phyloP scores from a whole-genome alignment of 2,888 invertebrate genomes.

The Syrphus vitripennis region DNA sequence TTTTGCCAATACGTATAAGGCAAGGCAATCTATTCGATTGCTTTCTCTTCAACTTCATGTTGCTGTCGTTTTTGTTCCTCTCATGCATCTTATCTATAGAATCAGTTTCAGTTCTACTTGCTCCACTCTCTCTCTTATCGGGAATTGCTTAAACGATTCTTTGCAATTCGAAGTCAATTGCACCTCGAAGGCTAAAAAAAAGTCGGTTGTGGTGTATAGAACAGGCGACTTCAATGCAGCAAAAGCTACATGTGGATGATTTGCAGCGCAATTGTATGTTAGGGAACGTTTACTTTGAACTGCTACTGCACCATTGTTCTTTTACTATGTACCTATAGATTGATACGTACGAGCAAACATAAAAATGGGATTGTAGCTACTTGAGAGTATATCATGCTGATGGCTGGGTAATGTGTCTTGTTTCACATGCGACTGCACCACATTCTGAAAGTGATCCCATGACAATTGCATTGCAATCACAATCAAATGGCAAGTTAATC shows the following conservation, averaged over 20 bases:
- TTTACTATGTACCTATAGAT: neutral
- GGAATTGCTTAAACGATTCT: conserved; percentile 56
- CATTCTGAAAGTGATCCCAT: conserved; percentile 48
- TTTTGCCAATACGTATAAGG: no score
- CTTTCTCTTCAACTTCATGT: conserved; percentile 29
- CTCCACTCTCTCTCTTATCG: conserved; percentile 55
- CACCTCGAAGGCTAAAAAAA: conserved; percentile 43
- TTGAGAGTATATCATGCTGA: neutral
- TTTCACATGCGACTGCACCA: conserved; percentile 55
- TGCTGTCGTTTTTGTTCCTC: conserved; percentile 32
- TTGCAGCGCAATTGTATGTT: conserved; percentile 58
- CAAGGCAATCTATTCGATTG: conserved; percentile 54
- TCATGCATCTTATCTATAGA: conserved; percentile 17
- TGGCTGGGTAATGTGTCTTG: conserved; percentile 36
- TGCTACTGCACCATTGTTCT: conserved; percentile 36
- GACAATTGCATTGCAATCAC: conserved; percentile 14
- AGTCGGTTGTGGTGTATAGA: neutral
- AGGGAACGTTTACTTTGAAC: conserved; percentile 54
- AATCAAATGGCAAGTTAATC: neutral
- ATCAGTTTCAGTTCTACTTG: conserved; percentile 33
- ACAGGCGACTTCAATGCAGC: conserved; percentile 1
- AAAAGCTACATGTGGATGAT: conserved; percentile 51
- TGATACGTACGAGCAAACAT: neutral
- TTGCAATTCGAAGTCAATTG: conserved; percentile 66
- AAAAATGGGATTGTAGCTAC: neutral